phyloP scores from a whole-genome alignment of 2,888 invertebrate genomes.

The Cabera pusaria region DNA sequence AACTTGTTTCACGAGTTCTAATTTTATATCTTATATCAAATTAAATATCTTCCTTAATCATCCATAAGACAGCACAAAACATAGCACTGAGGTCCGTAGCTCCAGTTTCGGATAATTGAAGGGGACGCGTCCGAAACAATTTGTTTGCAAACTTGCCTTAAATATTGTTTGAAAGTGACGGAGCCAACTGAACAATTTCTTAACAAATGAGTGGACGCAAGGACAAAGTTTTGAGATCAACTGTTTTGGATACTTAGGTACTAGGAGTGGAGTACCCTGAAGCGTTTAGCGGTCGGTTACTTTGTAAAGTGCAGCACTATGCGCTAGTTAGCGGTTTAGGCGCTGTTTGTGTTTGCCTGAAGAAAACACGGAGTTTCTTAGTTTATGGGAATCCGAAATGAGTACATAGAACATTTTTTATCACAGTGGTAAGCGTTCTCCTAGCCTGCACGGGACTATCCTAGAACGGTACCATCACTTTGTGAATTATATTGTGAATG shows the following conservation, averaged over 20 bases:
- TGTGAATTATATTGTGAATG: no score
- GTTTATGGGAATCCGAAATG: no score
- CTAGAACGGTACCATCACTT: no score
- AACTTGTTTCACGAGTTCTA: no score
- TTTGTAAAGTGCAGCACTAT: conserved; percentile 10
- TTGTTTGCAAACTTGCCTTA: conserved; percentile 48
- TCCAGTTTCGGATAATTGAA: conserved; percentile 56
- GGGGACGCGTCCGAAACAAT: conserved; percentile 50
- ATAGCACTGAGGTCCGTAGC: conserved; percentile 40
- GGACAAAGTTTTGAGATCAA: conserved; percentile 34
- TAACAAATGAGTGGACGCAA: conserved; percentile 37
- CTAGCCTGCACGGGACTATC: no score
- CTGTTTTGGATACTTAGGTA: conserved; percentile 21
- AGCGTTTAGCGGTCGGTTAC: conserved; percentile 14
- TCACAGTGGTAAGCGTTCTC: no score
- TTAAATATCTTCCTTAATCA: conserved; percentile 30
- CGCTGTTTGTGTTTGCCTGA: no score
- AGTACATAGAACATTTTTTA: no score
- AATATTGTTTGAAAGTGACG: conserved; percentile 42
- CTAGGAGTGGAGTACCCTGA: conserved; percentile 14
- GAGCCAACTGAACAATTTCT: conserved; percentile 35
- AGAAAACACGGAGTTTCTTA: no score
- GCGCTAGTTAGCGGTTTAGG: conserved; percentile 3
- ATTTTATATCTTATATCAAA: no score
- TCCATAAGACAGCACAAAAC: conserved; percentile 38